phyloP scores from a whole-genome alignment of 2,797 vertebrate species.

The Chelidonichthys spinosus region DNA sequence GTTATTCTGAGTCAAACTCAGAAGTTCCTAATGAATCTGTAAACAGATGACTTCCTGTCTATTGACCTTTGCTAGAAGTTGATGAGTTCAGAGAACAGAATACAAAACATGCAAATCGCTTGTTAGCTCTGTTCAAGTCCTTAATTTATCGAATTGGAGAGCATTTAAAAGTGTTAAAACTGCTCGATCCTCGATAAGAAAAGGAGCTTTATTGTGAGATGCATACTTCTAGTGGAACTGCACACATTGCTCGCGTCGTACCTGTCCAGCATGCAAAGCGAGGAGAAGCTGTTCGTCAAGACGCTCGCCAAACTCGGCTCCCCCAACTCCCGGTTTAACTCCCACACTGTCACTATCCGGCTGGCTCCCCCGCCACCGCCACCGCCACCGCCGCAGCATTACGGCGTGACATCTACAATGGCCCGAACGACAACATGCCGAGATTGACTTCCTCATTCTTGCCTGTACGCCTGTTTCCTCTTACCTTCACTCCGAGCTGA shows the following conservation, averaged over 20 bases:
- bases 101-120: neutral
- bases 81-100: neutral
- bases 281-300: constrained; percentile 74
- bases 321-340: constrained; percentile 73
- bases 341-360: constrained; percentile 78
- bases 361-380: constrained; percentile 63
- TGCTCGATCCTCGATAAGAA: constrained; percentile 14
- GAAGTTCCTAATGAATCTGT: neutral
- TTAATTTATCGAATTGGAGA: neutral
- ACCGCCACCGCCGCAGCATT: constrained; percentile 72
- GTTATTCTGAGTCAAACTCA: neutral
- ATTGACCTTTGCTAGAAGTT: constrained; percentile 8
- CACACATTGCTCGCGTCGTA: constrained; percentile 70
- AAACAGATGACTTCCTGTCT: constrained; percentile 6
- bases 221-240: constrained; percentile 48
- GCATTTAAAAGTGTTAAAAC: neutral
- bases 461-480: constrained; percentile 71
- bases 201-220: constrained; percentile 41
- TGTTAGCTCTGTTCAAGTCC: neutral
- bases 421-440: constrained; percentile 71
- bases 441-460: constrained; percentile 83
- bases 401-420: constrained; percentile 77
- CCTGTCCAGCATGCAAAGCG: constrained; percentile 72
- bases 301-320: constrained; percentile 71
- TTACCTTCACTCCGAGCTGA: constrained; percentile 84